Conservation (phyloP, 2,888 invertebrate genomes). For the Caenorhabditis sp. region DNA sequence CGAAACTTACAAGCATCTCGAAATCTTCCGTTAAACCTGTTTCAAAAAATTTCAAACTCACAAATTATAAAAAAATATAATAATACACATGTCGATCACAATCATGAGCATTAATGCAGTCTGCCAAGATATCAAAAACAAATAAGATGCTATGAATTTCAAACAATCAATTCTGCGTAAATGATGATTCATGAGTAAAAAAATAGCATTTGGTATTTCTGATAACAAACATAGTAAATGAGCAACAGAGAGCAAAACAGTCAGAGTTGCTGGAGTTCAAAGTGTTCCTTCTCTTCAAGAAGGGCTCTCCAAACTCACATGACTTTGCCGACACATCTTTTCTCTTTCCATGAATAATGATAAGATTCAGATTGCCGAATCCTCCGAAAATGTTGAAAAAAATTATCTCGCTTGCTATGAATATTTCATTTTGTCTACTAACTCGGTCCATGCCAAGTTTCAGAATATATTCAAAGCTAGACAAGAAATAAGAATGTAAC, state of each 20-base stretch:
- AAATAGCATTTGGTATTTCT: neutral
- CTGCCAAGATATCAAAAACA: neutral
- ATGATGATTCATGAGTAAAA: neutral
- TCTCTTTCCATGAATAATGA: neutral
- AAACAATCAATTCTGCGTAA: neutral
- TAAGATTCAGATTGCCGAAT: constrained; percentile 4
- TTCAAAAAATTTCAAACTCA: neutral
- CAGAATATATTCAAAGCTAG: no score
- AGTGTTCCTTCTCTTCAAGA: no score
- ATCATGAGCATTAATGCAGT: neutral
- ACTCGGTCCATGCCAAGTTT: neutral
- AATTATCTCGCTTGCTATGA: neutral
- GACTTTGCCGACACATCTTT: neutral
- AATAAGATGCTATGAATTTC: neutral
- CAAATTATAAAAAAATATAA: neutral
- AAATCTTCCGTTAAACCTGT: neutral
- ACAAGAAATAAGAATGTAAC: no score
- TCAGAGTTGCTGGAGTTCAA: neutral
- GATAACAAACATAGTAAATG: neutral
- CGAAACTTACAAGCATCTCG: no score
- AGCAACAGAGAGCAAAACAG: neutral
- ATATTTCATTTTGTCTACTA: neutral
- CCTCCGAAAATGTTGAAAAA: constrained; percentile 11
- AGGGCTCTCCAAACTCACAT: no score
- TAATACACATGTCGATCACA: neutral